These are phyloP conservation scores for Cheilosia variabilis DNA, from an alignment of 2,888 invertebrate species.

Conservation along the genomic window DNA sequence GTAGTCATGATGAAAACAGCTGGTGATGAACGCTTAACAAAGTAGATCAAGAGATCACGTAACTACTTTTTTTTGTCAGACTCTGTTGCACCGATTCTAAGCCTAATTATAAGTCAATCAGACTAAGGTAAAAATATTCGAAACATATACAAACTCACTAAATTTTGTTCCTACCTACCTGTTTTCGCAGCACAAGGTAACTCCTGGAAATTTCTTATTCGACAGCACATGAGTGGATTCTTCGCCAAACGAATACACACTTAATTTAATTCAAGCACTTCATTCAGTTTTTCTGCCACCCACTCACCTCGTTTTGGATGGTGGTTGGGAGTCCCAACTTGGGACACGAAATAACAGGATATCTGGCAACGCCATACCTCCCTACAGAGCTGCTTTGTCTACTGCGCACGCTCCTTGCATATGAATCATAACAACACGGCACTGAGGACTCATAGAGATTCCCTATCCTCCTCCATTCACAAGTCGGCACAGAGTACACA, in stretches of 20 bases:
- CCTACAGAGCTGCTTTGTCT: conserved; percentile 9
- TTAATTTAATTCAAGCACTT: conserved; percentile 57
- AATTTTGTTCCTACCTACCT: no score
- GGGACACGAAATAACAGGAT: conserved; percentile 1
- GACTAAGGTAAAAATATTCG: no score
- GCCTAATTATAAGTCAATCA: no score
- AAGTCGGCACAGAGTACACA: conserved; percentile 59
- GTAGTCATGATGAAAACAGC: no score
- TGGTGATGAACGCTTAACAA: no score
- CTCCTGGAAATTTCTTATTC: neutral
- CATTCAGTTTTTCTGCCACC: conserved; percentile 48
- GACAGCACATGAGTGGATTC: neutral
- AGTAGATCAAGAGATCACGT: no score
- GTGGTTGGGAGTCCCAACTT: no score
- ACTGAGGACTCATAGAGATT: conserved; percentile 73
- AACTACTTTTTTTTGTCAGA: no score
- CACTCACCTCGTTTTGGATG: neutral
- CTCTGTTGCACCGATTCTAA: no score
- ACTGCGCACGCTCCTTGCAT: conserved; percentile 59
- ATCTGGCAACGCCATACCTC: conserved; percentile 58
- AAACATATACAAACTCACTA: no score
- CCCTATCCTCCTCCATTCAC: conserved; percentile 75
- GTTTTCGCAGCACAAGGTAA: neutral
- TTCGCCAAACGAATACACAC: neutral
- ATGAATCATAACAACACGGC: conserved; percentile 74